phyloP scores from a whole-genome alignment of 1,140 invertebrate genomes.

The Hylyphantes graminicola region DNA sequence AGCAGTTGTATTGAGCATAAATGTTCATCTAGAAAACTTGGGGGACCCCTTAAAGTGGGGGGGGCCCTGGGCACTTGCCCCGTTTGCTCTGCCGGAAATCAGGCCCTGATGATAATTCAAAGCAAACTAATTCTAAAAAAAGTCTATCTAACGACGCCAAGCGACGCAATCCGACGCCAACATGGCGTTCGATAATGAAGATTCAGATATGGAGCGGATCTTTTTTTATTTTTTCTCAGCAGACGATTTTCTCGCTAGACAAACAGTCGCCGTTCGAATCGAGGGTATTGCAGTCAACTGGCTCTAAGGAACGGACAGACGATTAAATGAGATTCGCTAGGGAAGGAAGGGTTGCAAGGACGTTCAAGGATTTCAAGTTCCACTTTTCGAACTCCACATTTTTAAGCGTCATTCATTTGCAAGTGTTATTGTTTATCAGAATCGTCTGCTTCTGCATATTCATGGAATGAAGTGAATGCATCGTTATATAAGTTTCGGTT shows the following conservation, averaged over 20 bases:
- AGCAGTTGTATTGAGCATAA: too few relatives aligned
- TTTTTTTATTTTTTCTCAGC: constrained; percentile 38
- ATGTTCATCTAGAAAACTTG: too few relatives aligned
- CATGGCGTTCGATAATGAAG: background rate
- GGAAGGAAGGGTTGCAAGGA: constrained; percentile 33
- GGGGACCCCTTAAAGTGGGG: too few relatives aligned
- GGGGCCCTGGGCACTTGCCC: too few relatives aligned
- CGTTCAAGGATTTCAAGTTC: constrained; percentile 43
- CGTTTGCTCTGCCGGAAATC: background rate
- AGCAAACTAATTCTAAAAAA: too few relatives aligned
- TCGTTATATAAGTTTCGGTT: too few relatives aligned
- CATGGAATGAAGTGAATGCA: background rate
- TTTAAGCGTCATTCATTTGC: background rate
- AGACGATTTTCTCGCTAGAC: constrained; percentile 33
- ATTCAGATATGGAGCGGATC: constrained; percentile 22
- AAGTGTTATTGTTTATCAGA: background rate
- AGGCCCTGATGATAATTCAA: background rate
- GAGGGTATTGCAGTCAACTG: constrained; percentile 22
- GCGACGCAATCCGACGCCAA: constrained; percentile 10
- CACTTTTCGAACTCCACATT: constrained; percentile 3
- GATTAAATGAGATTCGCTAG: constrained; percentile 33
- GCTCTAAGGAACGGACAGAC: constrained; percentile 29
- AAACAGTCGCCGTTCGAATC: constrained; percentile 33
- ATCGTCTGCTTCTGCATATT: constrained; percentile 14
- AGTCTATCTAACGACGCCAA: background rate